Conservation (phyloP, 2,797 vertebrate genomes). For the Coluber constrictor region DNA sequence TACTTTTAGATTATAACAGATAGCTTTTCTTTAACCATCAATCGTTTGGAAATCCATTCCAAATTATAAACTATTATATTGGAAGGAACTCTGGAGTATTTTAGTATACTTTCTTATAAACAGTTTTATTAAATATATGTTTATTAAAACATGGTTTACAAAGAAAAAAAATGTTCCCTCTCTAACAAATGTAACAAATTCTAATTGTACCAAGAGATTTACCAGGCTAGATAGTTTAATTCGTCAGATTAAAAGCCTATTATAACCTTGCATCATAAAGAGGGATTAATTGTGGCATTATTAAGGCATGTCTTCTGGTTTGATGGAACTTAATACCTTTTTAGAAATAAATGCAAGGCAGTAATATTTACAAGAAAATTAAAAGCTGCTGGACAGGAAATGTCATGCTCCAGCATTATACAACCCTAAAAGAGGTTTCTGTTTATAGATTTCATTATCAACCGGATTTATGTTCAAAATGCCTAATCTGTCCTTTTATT, state of each 20-base stretch:
- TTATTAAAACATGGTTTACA: constrained; percentile 40
- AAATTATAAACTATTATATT: neutral
- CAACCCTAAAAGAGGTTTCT: constrained; percentile 47
- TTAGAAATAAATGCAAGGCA: constrained; percentile 36
- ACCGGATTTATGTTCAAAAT: constrained; percentile 49
- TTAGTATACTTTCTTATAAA: neutral
- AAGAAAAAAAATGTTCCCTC: constrained; percentile 22
- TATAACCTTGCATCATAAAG: constrained; percentile 45
- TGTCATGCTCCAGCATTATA: constrained; percentile 48
- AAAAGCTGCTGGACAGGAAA: constrained; percentile 51
- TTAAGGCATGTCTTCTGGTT: constrained; percentile 50
- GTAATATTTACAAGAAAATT: constrained; percentile 49
- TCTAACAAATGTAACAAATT: constrained; percentile 46
- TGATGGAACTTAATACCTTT: constrained; percentile 40
- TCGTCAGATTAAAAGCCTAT: constrained; percentile 59
- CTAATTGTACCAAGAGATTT: constrained; percentile 42
- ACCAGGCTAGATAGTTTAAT: constrained; percentile 56
- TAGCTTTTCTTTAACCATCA: neutral
- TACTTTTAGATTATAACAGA: neutral
- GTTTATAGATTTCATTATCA: constrained; percentile 56
- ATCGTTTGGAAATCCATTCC: neutral
- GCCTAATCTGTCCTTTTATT: constrained; percentile 49
- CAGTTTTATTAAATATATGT: neutral
- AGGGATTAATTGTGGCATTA: constrained; percentile 53
- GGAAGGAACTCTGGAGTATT: neutral